Base-by-base conservation (phyloP, 2,888 invertebrate genomes). In the Drepana falcataria region DNA sequence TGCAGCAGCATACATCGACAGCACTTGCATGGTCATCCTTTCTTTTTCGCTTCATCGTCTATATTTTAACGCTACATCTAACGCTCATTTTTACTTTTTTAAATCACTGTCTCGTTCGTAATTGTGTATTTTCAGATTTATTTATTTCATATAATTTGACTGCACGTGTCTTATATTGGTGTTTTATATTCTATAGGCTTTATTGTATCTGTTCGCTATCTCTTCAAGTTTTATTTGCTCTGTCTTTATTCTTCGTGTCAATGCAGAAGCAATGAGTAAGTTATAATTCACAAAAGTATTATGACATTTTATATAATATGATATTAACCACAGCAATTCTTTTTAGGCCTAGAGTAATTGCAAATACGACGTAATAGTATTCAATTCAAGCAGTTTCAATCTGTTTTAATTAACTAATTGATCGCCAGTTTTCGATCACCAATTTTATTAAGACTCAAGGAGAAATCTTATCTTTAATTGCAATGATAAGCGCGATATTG, bases 191-290 rank as follows among this genome's bases (percentile, higher is more conserved):
- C 60, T 53, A 59, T 55, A 55, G 59, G 58, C 59, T 59, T 55
- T 48, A 48, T 67, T 55, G 48, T 62, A 65, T 65, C 54, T 57
- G 55, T 66, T 65, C 48, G 63, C 56, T 53, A 51, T 60, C 49
- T 56, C 55, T 51, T 60, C n/a, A 55, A 48, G 47, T 52, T 48
- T 53, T 49, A 47, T 53, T 55, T 41, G 40, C 51, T 48, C 47
- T 49, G 9, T 57, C 33, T 52, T 52, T 57, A 53, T 72, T 85
- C 85, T 87, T 85, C 83, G 81, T 83, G 65, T 69, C 64, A 66
- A 84, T 89, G 90, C 90, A 90, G 90, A 86, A 87, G 90, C 90
- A 90, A 91, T 89, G 88, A 79, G 72, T 68, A 65, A 61, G 7
- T 41, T 48, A 21, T 21, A 21, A 21, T 21, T 21, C 21, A 21